Evolutionary conservation across 2,113 vertebrate genomes (phyloP), one percentile per base, ranked within the genome.

Genomic region (Polyodon spathula): DNA sequence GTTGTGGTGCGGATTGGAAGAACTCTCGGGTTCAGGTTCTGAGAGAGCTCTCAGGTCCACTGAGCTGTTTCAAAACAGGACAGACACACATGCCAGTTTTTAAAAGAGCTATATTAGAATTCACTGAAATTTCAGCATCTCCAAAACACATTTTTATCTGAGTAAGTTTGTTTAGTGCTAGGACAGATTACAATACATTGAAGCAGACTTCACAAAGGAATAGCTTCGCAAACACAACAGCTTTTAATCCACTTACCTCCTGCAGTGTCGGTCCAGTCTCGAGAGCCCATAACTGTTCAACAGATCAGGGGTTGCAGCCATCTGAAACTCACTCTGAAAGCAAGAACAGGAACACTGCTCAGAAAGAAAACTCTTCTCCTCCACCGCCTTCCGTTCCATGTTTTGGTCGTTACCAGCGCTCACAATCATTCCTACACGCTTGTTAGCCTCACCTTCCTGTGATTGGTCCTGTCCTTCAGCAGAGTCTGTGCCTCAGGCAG

Each of bases 271-370:
- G 17, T 69, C 66, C 37, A 69, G 53, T 8, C 41, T 52, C 12
- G 63, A 58, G 40, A 69, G 63, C 14, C 67, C 67, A 9, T 69
- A 69, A 53, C 63, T 69, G 43, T 56, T 44, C 59, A 69, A 60
- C 41, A 69, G 51, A 17, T 62, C 63, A 27, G 67, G 67, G 14
- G 67, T 69, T 3, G 59, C 55, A 41, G 51, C 37, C 42, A 61
- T 50, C 59, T 65, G 40, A 54, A 54, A 44, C 11, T 46, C 11
- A 16, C 8, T 37, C 51, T 9, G 9, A 51, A 37, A 56, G 61
- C 6, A 3, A n/a, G 40, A 12, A 46, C 5, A 14, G 8, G 39
- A 39, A 11, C 10, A 40, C 6, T 1, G 10, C 16, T n/a, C n/a
- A n/a, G n/a, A n/a, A n/a, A n/a, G n/a, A n/a, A n/a, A n/a, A n/a